A percentile compares a stretch with the other conserved stretches of the same genome.
phyloP scores from a whole-genome alignment of 2,113 vertebrate species.

The Rhineura floridana region DNA sequence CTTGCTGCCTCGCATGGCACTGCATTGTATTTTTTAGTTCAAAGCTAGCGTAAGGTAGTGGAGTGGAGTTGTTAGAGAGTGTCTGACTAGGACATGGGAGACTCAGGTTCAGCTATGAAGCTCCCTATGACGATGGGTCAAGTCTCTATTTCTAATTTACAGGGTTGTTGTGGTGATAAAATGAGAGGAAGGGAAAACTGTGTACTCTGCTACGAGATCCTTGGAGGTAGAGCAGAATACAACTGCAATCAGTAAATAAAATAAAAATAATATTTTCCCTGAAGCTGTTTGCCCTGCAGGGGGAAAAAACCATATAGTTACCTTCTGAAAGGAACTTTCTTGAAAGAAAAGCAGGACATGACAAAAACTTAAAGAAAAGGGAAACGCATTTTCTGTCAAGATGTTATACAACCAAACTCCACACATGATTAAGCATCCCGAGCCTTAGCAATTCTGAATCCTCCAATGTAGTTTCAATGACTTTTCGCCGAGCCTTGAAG shows the following conservation, averaged over 20 bases:
- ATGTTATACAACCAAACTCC: background rate
- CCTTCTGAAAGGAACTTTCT: background rate
- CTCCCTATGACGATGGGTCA: background rate
- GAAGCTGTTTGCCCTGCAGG: background rate
- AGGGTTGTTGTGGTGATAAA: background rate
- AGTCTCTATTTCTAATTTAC: background rate
- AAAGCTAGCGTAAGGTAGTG: background rate
- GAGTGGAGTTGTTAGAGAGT: too few species aligned
- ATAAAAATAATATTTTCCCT: background rate
- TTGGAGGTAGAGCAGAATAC: background rate
- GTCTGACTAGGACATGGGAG: background rate
- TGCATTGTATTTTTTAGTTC: background rate
- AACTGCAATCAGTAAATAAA: background rate
- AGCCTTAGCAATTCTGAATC: background rate
- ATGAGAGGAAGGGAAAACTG: background rate
- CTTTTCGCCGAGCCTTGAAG: too few species aligned
- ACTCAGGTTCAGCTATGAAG: background rate
- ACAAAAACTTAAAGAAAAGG: background rate
- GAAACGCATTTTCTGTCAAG: background rate
- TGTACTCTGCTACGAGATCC: background rate
- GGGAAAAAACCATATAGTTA: background rate
- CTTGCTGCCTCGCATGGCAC: too few species aligned
- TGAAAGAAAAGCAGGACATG: background rate
- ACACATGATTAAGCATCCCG: background rate
- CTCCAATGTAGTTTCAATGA: background rate